phyloP scores from a whole-genome alignment of 2,797 vertebrate genomes.

The Cygnus olor region DNA sequence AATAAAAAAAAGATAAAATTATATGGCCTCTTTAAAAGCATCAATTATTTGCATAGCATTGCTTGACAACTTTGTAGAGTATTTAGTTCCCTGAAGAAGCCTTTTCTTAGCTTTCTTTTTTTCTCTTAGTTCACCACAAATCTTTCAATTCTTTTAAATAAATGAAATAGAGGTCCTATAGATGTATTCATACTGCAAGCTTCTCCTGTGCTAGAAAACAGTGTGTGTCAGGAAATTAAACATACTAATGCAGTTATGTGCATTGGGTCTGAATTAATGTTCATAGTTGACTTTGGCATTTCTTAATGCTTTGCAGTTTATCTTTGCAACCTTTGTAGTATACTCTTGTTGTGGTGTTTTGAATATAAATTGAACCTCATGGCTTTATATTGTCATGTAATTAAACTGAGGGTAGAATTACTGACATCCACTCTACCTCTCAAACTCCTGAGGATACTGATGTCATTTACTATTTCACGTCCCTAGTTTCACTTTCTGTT shows the following conservation, averaged over 20 bases:
- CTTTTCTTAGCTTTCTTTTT: neutral
- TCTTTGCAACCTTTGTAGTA: neutral
- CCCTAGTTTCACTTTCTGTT: neutral
- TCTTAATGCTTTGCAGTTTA: neutral
- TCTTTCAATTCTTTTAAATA: neutral
- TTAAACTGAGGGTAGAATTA: neutral
- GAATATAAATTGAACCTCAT: neutral
- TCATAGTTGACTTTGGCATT: neutral
- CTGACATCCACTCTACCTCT: neutral
- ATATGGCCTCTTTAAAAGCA: neutral
- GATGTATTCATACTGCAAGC: accelerated
- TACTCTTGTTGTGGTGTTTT: neutral
- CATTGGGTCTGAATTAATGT: neutral
- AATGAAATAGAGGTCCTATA: neutral
- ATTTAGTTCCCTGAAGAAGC: neutral
- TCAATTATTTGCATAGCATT: neutral
- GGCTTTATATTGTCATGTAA: neutral
- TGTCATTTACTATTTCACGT: neutral
- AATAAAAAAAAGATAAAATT: neutral
- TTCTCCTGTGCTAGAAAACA: neutral
- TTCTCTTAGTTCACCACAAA: neutral
- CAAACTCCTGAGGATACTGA: neutral
- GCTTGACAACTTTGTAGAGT: neutral
- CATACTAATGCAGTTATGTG: neutral
- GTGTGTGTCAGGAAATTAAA: neutral